Conservation (phyloP, 2,888 invertebrate genomes). For the Ectobius pallidus region DNA sequence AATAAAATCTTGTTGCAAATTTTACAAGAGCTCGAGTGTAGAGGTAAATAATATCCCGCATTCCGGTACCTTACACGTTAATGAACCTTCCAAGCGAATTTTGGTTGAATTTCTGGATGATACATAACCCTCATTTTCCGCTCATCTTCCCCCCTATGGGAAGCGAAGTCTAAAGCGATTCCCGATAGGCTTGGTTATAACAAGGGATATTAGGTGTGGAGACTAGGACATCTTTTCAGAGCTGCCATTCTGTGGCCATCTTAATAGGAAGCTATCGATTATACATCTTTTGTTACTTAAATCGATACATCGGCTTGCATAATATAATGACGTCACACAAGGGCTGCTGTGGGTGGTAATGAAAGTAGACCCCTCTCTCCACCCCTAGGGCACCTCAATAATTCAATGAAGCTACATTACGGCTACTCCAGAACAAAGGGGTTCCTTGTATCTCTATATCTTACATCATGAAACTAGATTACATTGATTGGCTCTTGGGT, state of each 20-base stretch:
- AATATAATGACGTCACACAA: background rate
- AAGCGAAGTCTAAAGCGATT: background rate
- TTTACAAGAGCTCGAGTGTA: too few species aligned
- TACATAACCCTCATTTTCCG: too few species aligned
- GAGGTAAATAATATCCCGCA: too few species aligned
- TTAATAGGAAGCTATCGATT: background rate
- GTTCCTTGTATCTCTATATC: background rate
- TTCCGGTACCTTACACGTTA: too few species aligned
- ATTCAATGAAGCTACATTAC: conserved; percentile 13
- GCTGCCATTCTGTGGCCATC: background rate
- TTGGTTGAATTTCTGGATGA: too few species aligned
- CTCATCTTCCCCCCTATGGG: background rate
- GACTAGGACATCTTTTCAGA: background rate
- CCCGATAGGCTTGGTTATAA: background rate
- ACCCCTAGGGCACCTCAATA: background rate
- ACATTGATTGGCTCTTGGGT: conserved; percentile 20
- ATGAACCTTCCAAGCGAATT: too few species aligned
- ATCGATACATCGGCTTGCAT: background rate
- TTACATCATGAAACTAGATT: conserved; percentile 20
- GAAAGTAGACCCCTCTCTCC: conserved; percentile 4
- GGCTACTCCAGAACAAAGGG: conserved; percentile 14
- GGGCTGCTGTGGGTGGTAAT: conserved; percentile 17
- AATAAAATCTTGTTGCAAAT: too few species aligned
- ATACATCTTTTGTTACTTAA: background rate
- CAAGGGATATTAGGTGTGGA: background rate